These are phyloP conservation scores for Acromyrmex charruanus DNA, from an alignment of 1,140 invertebrate species.

Conservation along the genomic window DNA sequence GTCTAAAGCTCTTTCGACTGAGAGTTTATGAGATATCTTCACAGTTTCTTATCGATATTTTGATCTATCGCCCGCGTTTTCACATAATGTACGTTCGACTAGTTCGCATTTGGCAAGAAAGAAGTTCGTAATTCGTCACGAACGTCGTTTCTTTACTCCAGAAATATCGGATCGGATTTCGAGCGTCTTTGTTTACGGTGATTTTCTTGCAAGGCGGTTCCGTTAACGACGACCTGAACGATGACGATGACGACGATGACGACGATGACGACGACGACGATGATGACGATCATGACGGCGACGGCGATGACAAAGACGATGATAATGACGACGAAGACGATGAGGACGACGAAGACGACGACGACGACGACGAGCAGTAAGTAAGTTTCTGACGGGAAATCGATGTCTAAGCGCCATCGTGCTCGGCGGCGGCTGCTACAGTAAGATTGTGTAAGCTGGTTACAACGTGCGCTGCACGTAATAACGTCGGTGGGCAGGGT, in stretches of 20 bases:
- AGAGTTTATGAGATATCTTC: constrained; percentile 37
- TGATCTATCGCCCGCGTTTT: constrained; percentile 10
- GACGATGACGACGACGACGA: too few species aligned
- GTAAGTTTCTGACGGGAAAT: constrained; percentile 82
- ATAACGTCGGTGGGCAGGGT: constrained; percentile 57
- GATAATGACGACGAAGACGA: neutral
- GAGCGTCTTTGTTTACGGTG: constrained; percentile 64
- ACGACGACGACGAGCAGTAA: constrained; percentile 74
- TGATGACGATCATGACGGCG: too few species aligned
- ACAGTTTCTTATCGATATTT: constrained; percentile 27
- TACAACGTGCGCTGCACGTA: constrained; percentile 69
- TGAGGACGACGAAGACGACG: constrained; percentile 69
- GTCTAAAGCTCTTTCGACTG: neutral
- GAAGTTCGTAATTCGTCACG: constrained; percentile 13
- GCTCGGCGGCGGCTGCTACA: constrained; percentile 74
- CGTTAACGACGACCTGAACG: constrained; percentile 45
- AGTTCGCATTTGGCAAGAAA: constrained; percentile 21
- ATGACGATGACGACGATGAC: too few species aligned
- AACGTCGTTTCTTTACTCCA: constrained; percentile 5
- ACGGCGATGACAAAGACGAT: too few species aligned
- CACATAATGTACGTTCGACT: neutral
- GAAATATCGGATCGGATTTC: constrained; percentile 38
- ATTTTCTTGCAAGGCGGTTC: constrained; percentile 66
- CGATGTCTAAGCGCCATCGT: constrained; percentile 79
- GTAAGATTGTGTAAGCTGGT: constrained; percentile 73